phyloP scores from a whole-genome alignment of 2,888 invertebrate genomes.

The Salticus scenicus region DNA sequence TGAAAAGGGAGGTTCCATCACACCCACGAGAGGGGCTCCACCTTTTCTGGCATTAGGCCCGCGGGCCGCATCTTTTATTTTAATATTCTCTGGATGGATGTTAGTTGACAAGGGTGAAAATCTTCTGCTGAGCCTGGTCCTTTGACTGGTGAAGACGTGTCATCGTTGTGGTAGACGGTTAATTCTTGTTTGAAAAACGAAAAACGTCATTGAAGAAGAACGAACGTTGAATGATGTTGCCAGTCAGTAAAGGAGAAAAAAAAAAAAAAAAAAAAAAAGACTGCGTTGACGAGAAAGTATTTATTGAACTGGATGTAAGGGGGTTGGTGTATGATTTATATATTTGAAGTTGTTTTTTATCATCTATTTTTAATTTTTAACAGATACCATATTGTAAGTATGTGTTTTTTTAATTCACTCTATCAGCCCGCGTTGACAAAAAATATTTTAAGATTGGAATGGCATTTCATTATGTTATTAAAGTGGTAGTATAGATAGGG shows the following conservation, averaged over 20 bases:
- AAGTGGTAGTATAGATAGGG: too few relatives aligned
- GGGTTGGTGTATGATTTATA: neutral
- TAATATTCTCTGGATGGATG: conserved; percentile 36
- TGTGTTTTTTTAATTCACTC: too few relatives aligned
- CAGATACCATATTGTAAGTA: too few relatives aligned
- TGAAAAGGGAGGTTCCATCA: conserved; percentile 11
- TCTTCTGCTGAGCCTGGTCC: neutral
- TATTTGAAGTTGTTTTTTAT: too few relatives aligned
- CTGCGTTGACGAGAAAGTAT: conserved; percentile 20
- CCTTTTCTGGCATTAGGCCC: conserved; percentile 44
- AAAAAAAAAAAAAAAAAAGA: too few relatives aligned
- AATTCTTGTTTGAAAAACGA: neutral
- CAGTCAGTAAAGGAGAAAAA: neutral
- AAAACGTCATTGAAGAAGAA: neutral
- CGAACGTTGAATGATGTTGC: conserved; percentile 3
- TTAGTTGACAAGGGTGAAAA: conserved; percentile 14
- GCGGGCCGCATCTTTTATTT: conserved; percentile 46
- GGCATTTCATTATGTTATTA: too few relatives aligned
- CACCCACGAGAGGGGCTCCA: conserved; percentile 26
- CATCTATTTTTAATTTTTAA: too few relatives aligned
- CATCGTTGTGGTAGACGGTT: neutral
- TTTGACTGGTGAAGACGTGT: neutral
- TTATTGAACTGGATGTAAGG: neutral
- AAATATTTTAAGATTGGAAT: too few relatives aligned
- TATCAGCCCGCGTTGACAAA: too few relatives aligned